Base-by-base conservation (phyloP, 2,797 vertebrate genomes). In the Trichosurus vulpecula region DNA sequence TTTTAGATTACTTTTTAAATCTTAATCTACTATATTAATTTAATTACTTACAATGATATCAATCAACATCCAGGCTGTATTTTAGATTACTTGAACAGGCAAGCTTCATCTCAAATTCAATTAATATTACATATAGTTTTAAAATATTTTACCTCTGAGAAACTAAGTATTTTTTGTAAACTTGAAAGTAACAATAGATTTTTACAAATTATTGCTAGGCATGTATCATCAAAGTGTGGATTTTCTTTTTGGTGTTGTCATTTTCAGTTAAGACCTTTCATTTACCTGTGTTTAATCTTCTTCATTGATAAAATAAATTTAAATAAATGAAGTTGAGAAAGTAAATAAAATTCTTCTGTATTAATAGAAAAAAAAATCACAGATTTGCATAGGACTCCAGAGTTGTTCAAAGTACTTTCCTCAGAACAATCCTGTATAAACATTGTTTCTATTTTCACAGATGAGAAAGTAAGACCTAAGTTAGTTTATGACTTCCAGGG, bases 71-170 rank as follows among this genome's bases (percentile, higher is more conserved):
- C 41, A 47, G 22, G 2, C 0, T 74, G 47, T 8, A 81, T 93
- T 93, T 97, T 87, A 90, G 35, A 93, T 92, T 93, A 90, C 52
- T 96, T 41, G 41, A 93, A 92, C 96, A 95, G 56, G 91, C 47
- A 74, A 90, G 47, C 54, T 57, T 95, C 16, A 31, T 90, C 52
- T 12, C 90, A 74, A 94, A 27, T 29, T 57, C 90, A 16, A 90
- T 95, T 61, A 90, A 52, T 94, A 90, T 87, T 52, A 89, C 53
- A 47, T 56, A 95, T 27, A 58, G 1, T 47, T 95, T 16, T 87
- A 1, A 3, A 89, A 1, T 66, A 3, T 2, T 14, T 94, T 94
- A 90, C 87, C 54, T 93, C 57, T 93, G 19, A 90, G 93, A 51
- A 52, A 91, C 22, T 96, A 52, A 95, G 66, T 91, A 66, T 94